Base-by-base conservation (phyloP, 2,797 vertebrate genomes). In the Lacerta agilis region DNA sequence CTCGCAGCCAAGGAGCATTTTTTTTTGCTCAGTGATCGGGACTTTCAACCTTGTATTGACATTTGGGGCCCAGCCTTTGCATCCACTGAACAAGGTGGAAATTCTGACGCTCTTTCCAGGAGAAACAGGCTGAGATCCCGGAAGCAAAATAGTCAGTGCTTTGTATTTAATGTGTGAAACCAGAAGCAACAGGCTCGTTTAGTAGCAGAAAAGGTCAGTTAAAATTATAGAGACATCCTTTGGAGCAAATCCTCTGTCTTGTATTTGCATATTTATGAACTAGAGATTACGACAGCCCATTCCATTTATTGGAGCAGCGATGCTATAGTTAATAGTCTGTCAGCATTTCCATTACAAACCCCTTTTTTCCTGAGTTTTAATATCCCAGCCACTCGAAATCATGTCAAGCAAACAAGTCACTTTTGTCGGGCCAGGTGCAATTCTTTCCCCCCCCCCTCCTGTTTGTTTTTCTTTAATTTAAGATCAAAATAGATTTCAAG, bases 241-340 rank as follows among this genome's bases (percentile, higher is more conserved):
- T 96, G 96, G 96, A 97, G 96, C 96, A 97, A 96, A 97, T 96
- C 96, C 93, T 95, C 93, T 95, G 95, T 92, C 96, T 97, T 95
- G 90, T 96, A 97, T 97, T 97, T 97, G 97, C 97, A 97, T 97
- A 97, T 97, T 97, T 97, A 97, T 97, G 96, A 97, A 96, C 95
- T 97, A 96, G 96, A 97, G 96, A 97, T 97, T 97, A 97, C 84
- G 91, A 96, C 96, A 96, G 95, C 95, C 97, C 94, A 96, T 97
- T 97, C 96, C 97, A 97, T 97, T 97, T 97, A 97, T 97, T 97
- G 97, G 95, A 95, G 96, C 90, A 96, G 95, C 45, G 88, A 95
- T 84, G 72, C 96, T 96, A 95, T 96, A 96, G 96, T 96, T 97
- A 97, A 97, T 97, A 96, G 97, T 96, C 97, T 97, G 96, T 97